A percentile compares a stretch with the other conserved stretches of the same genome.
Conservation (phyloP, 2,113 vertebrate species). For the Arenaria interpres region DNA sequence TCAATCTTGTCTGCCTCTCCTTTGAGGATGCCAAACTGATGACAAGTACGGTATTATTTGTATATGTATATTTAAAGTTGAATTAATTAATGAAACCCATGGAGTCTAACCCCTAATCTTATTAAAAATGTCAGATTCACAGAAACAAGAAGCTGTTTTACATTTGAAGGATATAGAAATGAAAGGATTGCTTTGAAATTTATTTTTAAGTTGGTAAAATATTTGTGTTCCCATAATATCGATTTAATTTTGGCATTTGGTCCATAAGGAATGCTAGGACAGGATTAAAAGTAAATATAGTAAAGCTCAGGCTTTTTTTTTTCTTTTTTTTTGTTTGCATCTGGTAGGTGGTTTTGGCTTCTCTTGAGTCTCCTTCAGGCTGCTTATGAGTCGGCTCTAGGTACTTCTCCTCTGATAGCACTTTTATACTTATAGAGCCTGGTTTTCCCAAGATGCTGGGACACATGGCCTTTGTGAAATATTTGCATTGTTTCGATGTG, state of each 20-base stretch:
- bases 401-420: neutral
- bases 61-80: constrained; percentile 27
- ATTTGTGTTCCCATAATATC: constrained; percentile 21
- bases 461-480: constrained; percentile 9
- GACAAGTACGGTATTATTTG: neutral
- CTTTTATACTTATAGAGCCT: neutral
- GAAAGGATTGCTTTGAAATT: constrained; percentile 42
- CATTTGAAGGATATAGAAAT: neutral
- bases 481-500: neutral
- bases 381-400: neutral
- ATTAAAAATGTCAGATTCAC: constrained; percentile 8
- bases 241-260: constrained; percentile 32
- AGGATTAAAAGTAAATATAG: constrained; percentile 1
- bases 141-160: constrained; percentile 42
- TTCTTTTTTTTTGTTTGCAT: neutral
- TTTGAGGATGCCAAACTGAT: constrained; percentile 5
- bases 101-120: constrained; percentile 9
- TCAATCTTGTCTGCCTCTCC: neutral
- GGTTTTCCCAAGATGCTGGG: neutral
- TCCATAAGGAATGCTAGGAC: neutral
- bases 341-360: neutral
- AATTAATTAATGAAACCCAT: constrained; percentile 31
- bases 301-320: neutral
- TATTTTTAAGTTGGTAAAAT: constrained; percentile 52
- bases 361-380: neutral